phyloP scores from a whole-genome alignment of 1,140 invertebrate genomes.

The Neodiprion pinetum region DNA sequence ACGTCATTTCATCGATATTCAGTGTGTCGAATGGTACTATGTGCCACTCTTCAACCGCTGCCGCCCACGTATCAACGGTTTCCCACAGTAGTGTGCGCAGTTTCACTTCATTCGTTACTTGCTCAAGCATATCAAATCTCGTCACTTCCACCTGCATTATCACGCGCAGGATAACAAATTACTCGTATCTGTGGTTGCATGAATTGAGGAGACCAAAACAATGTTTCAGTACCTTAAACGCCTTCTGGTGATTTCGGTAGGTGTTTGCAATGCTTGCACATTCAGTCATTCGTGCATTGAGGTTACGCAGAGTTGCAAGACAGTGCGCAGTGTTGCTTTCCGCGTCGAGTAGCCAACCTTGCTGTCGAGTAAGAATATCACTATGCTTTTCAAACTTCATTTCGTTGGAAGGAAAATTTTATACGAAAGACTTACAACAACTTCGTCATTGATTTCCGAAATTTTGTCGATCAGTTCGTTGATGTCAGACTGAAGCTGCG shows the following conservation, averaged over 20 bases:
- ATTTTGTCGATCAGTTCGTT: conserved; percentile 71
- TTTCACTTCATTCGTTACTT: conserved; percentile 78
- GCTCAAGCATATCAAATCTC: conserved; percentile 80
- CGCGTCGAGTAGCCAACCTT: conserved; percentile 75
- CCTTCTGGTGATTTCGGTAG: conserved; percentile 73
- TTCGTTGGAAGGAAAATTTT: conserved; percentile 10
- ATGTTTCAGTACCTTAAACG: conserved; percentile 67
- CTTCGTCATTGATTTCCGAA: conserved; percentile 70
- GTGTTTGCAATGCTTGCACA: conserved; percentile 72
- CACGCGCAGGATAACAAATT: conserved; percentile 24
- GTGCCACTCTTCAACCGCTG: conserved; percentile 68
- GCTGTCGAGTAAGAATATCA: conserved; percentile 57
- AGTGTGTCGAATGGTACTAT: conserved; percentile 71
- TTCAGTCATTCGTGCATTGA: conserved; percentile 67
- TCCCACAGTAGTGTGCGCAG: conserved; percentile 81
- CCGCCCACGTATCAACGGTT: conserved; percentile 75
- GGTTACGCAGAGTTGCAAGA: conserved; percentile 66
- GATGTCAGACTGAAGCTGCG: conserved; percentile 69
- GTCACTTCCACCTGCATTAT: conserved; percentile 73
- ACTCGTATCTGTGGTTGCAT: conserved; percentile 16
- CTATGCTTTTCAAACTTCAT: background rate
- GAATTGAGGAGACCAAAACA: background rate
- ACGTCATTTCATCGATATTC: conserved; percentile 74
- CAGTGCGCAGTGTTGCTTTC: conserved; percentile 73
- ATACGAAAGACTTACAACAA: conserved; percentile 56